phyloP scores from a whole-genome alignment of 2,797 vertebrate species.

The Sebastes melanostomus region DNA sequence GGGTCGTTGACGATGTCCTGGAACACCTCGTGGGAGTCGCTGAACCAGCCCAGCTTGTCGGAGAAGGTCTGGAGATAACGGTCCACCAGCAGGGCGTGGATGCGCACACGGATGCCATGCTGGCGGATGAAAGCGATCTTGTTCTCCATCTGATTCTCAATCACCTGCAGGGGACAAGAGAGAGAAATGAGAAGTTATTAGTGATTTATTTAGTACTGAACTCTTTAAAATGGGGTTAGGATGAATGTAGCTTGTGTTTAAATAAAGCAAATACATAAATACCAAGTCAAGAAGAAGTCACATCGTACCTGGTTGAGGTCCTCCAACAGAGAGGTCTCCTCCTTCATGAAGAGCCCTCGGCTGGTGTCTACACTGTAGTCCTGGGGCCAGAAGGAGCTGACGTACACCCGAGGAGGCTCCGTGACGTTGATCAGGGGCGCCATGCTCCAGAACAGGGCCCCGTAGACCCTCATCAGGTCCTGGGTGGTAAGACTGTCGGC shows the following conservation, averaged over 20 bases:
- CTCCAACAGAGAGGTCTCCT: constrained; percentile 95
- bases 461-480: constrained; percentile 97
- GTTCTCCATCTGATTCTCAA: constrained; percentile 97
- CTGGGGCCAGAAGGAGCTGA: constrained; percentile 97
- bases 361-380: constrained; percentile 92
- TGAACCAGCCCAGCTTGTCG: constrained; percentile 97
- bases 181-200: neutral
- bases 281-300: neutral
- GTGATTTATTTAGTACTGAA: neutral
- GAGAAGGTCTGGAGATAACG: constrained; percentile 96
- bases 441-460: constrained; percentile 97
- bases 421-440: constrained; percentile 96
- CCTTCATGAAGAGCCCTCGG: constrained; percentile 91
- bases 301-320: constrained; percentile 90
- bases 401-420: constrained; percentile 94
- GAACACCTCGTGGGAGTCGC: constrained; percentile 90
- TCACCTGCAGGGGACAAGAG: constrained; percentile 82
- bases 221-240: neutral
- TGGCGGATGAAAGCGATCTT: constrained; percentile 99
- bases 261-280: neutral
- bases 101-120: constrained; percentile 95
- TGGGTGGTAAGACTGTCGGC: constrained; percentile 93
- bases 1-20: constrained; percentile 98
- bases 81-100: constrained; percentile 95
- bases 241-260: neutral